Evolutionary conservation across 2,888 invertebrate genomes (phyloP), one percentile per base, ranked within the genome.

Genomic region (Dicycla oo): DNA sequence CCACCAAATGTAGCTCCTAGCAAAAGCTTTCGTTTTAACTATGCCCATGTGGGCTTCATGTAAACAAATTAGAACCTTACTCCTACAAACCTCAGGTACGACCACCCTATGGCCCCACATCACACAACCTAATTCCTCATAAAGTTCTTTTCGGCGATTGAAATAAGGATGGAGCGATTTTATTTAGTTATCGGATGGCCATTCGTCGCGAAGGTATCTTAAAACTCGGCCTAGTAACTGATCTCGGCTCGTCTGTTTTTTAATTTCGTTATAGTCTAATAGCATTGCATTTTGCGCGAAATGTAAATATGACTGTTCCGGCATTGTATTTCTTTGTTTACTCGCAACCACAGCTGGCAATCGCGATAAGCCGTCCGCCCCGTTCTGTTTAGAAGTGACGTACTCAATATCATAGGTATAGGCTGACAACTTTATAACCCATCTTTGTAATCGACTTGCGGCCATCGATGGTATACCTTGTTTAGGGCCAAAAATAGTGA

Each of bases 381-480:
- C 40, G 20, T 74, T 74, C 26, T 45, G 23, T 0, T 75, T 51
- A 0, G 74, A 51, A 1, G n/a, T 43, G 0, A 73, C 54, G 4
- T 73, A 73, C 38, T 73, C 73, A 0, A 73, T 73, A 13, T 65
- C 45, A 20, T 51, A 73, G 0, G 43, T 49, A 34, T 63, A 58
- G 1, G 45, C 65, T 11, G 45, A 38, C 7, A 70, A 58, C 18
- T 40, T 70, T 0, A 70, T 43, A 6, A 53, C 70, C 65, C 70
- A 70, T 2, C 70, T 51, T 38, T 70, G 64, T 18, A 70, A 43
- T 0, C 64, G 20, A 53, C 70, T 70, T 0, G 70, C 64, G 1
- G 58, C 47, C 43, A 49, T 70, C 5, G 18, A 51, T 45, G 45
- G 45, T 45, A 45, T 45, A 18, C 45, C 45, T 1, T 18, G 18